Conservation (phyloP, 53 echinoderm and acorn worm genomes). For the Luidia sarsii region DNA sequence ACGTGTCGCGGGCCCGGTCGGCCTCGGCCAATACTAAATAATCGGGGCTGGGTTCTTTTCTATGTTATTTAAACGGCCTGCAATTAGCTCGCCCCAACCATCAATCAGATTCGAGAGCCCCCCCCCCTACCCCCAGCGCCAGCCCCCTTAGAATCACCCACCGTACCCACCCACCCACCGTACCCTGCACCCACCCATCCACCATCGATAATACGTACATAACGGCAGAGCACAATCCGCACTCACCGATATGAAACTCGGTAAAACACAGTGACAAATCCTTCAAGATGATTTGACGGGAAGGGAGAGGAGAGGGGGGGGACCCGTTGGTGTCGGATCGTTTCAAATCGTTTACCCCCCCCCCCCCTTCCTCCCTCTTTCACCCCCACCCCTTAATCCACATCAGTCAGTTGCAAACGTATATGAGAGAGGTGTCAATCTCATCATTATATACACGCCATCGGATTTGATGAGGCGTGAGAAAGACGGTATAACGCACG, state of each 20-base stretch:
- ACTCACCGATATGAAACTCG: too few species aligned
- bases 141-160: too few species aligned
- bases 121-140: not conserved
- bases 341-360: not conserved
- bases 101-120: not conserved
- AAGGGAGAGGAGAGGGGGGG: too few species aligned
- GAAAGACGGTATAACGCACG: conserved; percentile 21
- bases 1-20: conserved; percentile 5
- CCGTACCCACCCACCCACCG: too few species aligned
- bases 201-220: too few species aligned
- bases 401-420: conserved; percentile 22
- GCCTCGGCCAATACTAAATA: not conserved
- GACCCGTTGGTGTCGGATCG: too few species aligned
- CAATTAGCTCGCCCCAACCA: not conserved
- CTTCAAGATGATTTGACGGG: too few species aligned
- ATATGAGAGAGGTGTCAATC: conserved; percentile 36
- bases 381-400: too few species aligned
- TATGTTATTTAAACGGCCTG: conserved; percentile 16
- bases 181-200: too few species aligned
- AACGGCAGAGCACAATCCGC: too few species aligned
- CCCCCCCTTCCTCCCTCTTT: not conserved
- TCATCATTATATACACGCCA: conserved; percentile 10
- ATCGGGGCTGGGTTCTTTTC: not conserved
- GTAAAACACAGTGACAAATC: too few species aligned
- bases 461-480: conserved; percentile 56